Evolutionary conservation across 2,797 vertebrate genomes (phyloP).

Genomic region (Bucorvus abyssinicus): DNA sequence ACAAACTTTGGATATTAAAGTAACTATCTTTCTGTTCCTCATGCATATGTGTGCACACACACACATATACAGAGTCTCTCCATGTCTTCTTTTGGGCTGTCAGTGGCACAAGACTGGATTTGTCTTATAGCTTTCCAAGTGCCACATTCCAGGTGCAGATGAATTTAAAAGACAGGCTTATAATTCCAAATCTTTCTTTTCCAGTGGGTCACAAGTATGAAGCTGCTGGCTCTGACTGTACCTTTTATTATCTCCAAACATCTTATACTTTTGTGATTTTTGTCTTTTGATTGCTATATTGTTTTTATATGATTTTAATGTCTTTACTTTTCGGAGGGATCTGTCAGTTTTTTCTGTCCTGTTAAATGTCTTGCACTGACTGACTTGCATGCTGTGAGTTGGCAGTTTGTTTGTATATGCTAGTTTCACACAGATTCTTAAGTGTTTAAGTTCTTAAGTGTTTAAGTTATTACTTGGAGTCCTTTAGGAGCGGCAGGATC

Average conservation of each 20-base stretch:
- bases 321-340: not conserved
- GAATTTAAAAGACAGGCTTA: not conserved
- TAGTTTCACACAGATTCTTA: not conserved
- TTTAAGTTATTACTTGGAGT: not conserved
- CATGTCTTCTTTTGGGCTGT: not conserved
- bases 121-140: not conserved
- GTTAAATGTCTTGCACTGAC: not conserved
- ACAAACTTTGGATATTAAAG: not conserved
- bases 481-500: not conserved
- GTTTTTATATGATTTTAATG: not conserved
- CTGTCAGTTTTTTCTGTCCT: not conserved
- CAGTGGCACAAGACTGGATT: not conserved
- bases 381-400: not conserved
- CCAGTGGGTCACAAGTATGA: not conserved
- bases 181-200: not conserved
- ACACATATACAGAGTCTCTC: not conserved
- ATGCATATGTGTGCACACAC: no score
- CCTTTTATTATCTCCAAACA: not conserved
- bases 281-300: not conserved
- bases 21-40: not conserved
- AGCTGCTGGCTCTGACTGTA: not conserved
- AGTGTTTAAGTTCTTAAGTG: fast-evolving
- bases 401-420: not conserved
- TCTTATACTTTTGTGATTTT: not conserved
- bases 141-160: not conserved